A percentile compares a stretch with the other conserved stretches of the same genome.
Conservation (phyloP, 2,888 invertebrate species). For the Leptura quadrifasciata region DNA sequence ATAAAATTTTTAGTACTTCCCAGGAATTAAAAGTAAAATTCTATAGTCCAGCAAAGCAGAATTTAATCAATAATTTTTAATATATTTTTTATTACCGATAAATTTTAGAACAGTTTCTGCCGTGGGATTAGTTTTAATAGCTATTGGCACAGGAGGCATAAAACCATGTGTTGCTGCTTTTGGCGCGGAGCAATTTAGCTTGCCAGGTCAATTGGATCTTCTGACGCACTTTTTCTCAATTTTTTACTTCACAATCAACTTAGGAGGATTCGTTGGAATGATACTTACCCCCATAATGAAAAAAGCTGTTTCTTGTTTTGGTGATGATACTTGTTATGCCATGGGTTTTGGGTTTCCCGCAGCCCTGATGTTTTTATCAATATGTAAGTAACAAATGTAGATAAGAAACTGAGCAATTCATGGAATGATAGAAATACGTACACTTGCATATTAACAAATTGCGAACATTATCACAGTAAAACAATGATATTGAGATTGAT, state of each 20-base stretch:
- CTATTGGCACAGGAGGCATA: conserved; percentile 88
- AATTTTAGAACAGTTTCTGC: conserved; percentile 75
- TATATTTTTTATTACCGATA: not conserved
- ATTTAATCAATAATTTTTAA: too few species aligned
- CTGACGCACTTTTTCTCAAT: conserved; percentile 86
- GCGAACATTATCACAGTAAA: too few species aligned
- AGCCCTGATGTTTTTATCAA: conserved; percentile 80
- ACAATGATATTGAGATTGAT: too few species aligned
- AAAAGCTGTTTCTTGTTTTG: conserved; percentile 80
- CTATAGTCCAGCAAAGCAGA: too few species aligned
- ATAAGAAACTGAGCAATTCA: too few species aligned
- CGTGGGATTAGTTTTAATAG: conserved; percentile 79
- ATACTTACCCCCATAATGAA: conserved; percentile 84
- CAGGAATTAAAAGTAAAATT: too few species aligned
- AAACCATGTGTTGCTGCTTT: conserved; percentile 92
- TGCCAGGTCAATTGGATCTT: conserved; percentile 81
- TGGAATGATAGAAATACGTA: too few species aligned
- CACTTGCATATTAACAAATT: too few species aligned
- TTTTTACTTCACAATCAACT: conserved; percentile 89
- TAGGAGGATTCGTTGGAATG: conserved; percentile 81
- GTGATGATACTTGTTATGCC: conserved; percentile 82
- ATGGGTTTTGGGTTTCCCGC: conserved; percentile 88
- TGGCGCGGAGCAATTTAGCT: conserved; percentile 88
- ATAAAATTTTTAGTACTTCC: too few species aligned
- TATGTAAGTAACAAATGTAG: conserved; percentile 74